Conservation (phyloP, 23 tunicate genomes). For the Phallusia fumigata region DNA sequence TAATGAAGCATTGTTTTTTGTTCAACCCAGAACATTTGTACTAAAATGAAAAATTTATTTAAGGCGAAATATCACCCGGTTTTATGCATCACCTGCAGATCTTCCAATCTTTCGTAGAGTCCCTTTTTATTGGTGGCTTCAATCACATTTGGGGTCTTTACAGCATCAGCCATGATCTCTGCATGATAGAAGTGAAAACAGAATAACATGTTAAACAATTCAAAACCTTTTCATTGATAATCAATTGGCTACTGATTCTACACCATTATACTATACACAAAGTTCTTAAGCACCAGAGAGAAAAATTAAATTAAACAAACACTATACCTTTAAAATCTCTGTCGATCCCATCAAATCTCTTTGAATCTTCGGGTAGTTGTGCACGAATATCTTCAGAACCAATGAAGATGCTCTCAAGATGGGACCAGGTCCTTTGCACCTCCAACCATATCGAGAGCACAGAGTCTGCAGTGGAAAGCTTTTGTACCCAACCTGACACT, state of each 20-base stretch:
- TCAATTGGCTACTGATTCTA: too few species aligned
- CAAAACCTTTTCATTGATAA: too few species aligned
- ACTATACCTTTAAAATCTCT: slow-evolving; percentile 74
- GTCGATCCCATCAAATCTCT: slow-evolving; percentile 92
- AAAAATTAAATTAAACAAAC: background rate
- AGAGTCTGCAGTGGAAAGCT: slow-evolving; percentile 84
- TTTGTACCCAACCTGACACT: slow-evolving; percentile 95
- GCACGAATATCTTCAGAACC: slow-evolving; percentile 96
- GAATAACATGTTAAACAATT: too few species aligned
- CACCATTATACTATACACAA: too few species aligned
- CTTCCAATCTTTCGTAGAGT: slow-evolving; percentile 68
- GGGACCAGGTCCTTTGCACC: slow-evolving; percentile 98
- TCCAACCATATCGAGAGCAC: slow-evolving; percentile 96
- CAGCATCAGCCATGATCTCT: slow-evolving; percentile 97
- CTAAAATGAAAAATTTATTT: background rate
- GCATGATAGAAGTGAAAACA: too few species aligned
- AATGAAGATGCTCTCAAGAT: slow-evolving; percentile 94
- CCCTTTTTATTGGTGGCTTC: slow-evolving; percentile 94
- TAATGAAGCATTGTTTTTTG: background rate
- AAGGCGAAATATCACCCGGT: too few species aligned
- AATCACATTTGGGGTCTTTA: slow-evolving; percentile 91
- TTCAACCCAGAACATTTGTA: background rate
- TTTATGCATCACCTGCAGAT: slow-evolving; percentile 36
- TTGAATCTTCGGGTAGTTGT: slow-evolving; percentile 92
- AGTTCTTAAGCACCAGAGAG: too few species aligned